Conservation (phyloP, 2,797 vertebrate genomes). For the Poecilia gillii region DNA sequence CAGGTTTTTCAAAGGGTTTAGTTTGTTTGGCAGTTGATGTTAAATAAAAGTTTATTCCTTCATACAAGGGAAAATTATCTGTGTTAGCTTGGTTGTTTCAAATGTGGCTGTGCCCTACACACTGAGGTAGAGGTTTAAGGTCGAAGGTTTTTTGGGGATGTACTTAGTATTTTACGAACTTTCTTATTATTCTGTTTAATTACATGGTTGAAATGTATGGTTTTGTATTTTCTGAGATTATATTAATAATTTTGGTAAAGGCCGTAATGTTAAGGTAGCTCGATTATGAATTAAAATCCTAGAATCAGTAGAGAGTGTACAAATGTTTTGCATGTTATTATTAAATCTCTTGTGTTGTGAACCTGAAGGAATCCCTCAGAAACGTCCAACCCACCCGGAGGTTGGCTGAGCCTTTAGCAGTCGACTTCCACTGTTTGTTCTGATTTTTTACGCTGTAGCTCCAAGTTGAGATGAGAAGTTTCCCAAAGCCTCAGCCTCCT, state of each 20-base stretch:
- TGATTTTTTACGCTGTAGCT: constrained; percentile 79
- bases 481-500: constrained; percentile 81
- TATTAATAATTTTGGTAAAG: not conserved
- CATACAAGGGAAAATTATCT: not conserved
- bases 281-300: not conserved
- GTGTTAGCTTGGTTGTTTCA: not conserved
- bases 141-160: not conserved
- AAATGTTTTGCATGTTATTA: not conserved
- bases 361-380: not conserved
- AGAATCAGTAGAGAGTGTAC: not conserved
- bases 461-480: constrained; percentile 87
- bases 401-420: constrained; percentile 70
- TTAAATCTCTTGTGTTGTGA: not conserved
- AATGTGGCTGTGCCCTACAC: not conserved
- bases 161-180: not conserved
- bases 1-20: not conserved
- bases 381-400: not conserved
- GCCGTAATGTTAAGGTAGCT: not conserved
- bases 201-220: not conserved
- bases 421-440: constrained; percentile 83
- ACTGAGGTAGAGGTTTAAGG: not conserved
- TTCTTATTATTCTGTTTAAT: too few relatives aligned
- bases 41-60: not conserved
- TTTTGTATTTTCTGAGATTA: not conserved
- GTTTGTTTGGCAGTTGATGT: not conserved